Evolutionary conservation across 2,113 vertebrate species (phyloP).

Genomic region (Neodontobutis hainanensis): DNA sequence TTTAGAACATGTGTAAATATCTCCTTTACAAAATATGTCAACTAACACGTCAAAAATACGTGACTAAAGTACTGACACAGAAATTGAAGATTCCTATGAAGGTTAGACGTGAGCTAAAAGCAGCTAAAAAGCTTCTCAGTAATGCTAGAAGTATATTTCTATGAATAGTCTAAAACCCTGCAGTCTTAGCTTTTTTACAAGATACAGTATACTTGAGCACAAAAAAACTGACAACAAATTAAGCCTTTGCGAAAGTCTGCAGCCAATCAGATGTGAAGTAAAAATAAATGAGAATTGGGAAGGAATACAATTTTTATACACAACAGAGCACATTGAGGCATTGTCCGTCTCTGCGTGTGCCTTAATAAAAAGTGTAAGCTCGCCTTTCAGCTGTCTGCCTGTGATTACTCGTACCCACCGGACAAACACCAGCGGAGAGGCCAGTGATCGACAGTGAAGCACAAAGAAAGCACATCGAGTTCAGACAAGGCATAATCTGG

Average conservation of each 20-base stretch:
- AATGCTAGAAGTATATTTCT: background rate
- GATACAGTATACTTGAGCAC: too few species aligned
- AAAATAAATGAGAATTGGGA: background rate
- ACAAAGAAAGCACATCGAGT: conserved; percentile 33
- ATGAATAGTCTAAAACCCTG: background rate
- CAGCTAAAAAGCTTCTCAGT: background rate
- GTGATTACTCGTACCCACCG: conserved; percentile 37
- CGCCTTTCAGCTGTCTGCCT: conserved; percentile 33
- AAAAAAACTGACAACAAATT: too few species aligned
- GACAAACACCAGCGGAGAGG: conserved; percentile 37
- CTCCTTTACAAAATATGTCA: conserved; percentile 2
- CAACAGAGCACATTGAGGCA: background rate
- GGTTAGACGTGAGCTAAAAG: background rate
- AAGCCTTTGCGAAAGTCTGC: too few species aligned
- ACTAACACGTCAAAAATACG: background rate
- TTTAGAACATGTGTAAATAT: too few species aligned
- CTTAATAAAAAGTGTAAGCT: conserved; percentile 44
- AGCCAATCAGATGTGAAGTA: background rate
- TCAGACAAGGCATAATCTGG: conserved; percentile 29
- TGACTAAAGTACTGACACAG: background rate
- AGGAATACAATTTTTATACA: background rate
- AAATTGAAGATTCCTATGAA: background rate
- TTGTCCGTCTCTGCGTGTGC: conserved; percentile 24
- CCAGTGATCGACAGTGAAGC: conserved; percentile 23
- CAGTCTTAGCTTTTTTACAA: background rate